A percentile compares a stretch with the other conserved stretches of the same genome.
phyloP scores from a whole-genome alignment of 2,888 invertebrate species.

The Bruchidius siliquastri region DNA sequence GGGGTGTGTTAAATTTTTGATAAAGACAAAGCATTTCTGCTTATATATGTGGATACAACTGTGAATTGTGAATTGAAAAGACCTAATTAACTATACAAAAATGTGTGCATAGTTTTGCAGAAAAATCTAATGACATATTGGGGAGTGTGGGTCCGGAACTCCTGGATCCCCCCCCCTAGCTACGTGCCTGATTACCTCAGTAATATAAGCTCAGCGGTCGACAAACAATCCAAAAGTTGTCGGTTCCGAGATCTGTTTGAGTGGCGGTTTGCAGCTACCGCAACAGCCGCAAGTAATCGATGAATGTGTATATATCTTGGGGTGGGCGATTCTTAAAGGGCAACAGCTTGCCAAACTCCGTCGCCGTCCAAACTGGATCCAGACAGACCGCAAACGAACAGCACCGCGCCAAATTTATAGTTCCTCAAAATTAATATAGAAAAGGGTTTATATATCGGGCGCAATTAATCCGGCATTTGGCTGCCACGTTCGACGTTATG shows the following conservation, averaged over 20 bases:
- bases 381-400: not conserved
- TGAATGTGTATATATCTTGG: not conserved
- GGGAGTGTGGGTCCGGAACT: too few relatives aligned
- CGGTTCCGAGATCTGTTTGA: not conserved
- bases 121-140: too few relatives aligned
- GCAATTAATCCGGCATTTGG: not conserved
- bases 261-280: not conserved
- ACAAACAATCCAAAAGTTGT: not conserved
- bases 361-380: not conserved
- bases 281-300: not conserved
- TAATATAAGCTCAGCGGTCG: too few relatives aligned
- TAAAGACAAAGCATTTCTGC: too few relatives aligned
- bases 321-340: not conserved
- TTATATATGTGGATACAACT: too few relatives aligned
- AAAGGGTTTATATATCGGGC: not conserved
- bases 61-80: too few relatives aligned
- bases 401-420: not conserved
- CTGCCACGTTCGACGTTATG: not conserved
- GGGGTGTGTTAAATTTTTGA: too few relatives aligned
- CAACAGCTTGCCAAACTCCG: not conserved
- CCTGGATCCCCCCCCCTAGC: too few relatives aligned
- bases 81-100: too few relatives aligned
- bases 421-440: not conserved
- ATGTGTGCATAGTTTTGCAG: too few relatives aligned
- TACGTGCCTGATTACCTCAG: too few relatives aligned